Base-by-base conservation (phyloP, 2,888 invertebrate species). In the Exephanes ischioxanthus region DNA sequence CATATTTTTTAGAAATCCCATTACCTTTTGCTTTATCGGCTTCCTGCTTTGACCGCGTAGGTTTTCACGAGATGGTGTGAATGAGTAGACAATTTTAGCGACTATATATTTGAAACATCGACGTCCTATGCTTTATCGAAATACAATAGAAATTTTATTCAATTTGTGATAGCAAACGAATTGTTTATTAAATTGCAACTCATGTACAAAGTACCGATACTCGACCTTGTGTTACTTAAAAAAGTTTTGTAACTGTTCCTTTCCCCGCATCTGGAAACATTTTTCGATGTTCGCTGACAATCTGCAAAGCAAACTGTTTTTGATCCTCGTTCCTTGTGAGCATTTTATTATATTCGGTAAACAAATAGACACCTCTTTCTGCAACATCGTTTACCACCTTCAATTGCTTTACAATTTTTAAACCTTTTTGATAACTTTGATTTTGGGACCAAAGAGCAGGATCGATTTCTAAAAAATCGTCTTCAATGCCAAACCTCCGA, bases 311-410 rank as follows among this genome's bases (percentile, higher is more conserved):
- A 4, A 16, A 14, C n/a, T 16, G 51, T 51, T 51, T 51, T 16
- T 51, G 51, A 16, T 51, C 14, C 11, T 51, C 16, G 70, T 80
- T 58, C 55, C 45, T 16, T 61, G 72, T 73, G 22, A 73, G 66
- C n/a, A 67, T 67, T 66, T 80, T 67, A 22, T 67, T 80, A 45
- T 80, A 67, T 7, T 80, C 53, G 63, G 37, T 66, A 3, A 72
- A 67, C 37, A 66, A 22, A 48, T 16, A 14, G 45, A 79, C 63
- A 37, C 58, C 63, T 63, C 63, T 55, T 71, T 71, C 79, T 1
- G 61, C 79, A 19, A 71, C 71, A 63, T 71, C 71, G 63, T 67
- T 77, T 22, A 77, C 7, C 16, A 77, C 77, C 4, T 66, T 55
- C 11, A 77, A 33, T 30, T 77, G 67, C 26, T 80, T 80, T 22